Evolutionary conservation across 2,113 vertebrate genomes (phyloP).

Genomic region (Sceloporus undulatus): DNA sequence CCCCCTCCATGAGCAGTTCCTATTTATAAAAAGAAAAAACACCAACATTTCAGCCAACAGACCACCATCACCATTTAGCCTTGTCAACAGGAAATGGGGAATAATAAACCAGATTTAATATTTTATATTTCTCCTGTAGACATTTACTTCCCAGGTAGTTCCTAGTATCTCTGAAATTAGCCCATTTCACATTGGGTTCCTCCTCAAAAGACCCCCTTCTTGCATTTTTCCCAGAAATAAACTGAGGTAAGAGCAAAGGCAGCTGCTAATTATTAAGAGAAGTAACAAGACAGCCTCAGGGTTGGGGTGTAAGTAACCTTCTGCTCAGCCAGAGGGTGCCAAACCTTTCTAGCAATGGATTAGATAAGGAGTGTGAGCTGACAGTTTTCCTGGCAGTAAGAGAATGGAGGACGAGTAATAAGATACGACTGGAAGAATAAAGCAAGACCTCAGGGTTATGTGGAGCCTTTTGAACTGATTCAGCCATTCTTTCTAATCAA

Average conservation of each 20-base stretch:
- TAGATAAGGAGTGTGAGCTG: slow-evolving; percentile 40
- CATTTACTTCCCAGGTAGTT: background rate
- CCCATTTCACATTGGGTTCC: background rate
- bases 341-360: slow-evolving; percentile 44
- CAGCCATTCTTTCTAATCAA: slow-evolving; percentile 42
- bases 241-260: slow-evolving; percentile 26
- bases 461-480: slow-evolving; percentile 32
- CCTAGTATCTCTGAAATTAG: background rate
- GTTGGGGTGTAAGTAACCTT: slow-evolving; percentile 25
- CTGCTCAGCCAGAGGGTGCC: slow-evolving; percentile 37
- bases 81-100: background rate
- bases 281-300: background rate
- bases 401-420: slow-evolving; percentile 50
- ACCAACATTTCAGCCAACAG: background rate
- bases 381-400: slow-evolving; percentile 46
- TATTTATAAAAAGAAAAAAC: background rate
- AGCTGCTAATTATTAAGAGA: slow-evolving; percentile 26
- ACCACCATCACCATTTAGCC: background rate
- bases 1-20: too few relatives aligned
- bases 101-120: background rate
- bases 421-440: slow-evolving; percentile 49
- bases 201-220: slow-evolving; percentile 11
- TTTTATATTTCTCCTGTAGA: background rate
- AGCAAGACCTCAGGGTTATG: slow-evolving; percentile 45
- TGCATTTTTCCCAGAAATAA: slow-evolving; percentile 5